Evolutionary conservation across 2,888 invertebrate genomes (phyloP), one percentile per base, ranked within the genome.

Genomic region (Morpho achilles): DNA sequence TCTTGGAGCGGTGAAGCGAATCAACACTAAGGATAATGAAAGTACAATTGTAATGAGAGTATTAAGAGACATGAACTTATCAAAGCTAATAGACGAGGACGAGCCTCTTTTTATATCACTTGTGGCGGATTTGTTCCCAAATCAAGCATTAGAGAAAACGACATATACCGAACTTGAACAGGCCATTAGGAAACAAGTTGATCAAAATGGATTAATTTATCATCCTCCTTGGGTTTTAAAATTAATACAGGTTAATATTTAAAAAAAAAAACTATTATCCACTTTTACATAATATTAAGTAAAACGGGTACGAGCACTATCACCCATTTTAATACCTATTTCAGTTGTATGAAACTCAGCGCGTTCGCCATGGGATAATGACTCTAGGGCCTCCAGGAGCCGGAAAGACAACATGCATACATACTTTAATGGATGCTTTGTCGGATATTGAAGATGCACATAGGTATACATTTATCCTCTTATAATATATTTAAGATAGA

Each of bases 41-140:
- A 96, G 97, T 74, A 98, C 97, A 9, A 98, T 98, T 67, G 98
- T 99, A 9, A 99, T 99, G 98, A 91, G 98, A 72, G 98, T 98
- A 8, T 88, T 99, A n/a, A 91, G 98, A 67, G 98, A 99, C 79
- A 99, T 99, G 99, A 99, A 99, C 91, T 91, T 99, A 16, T 98
- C 98, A 4, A 99, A 99, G 84, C 89, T 99, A 53, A 98, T 98
- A 68, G 98, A 99, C 76, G 98, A 99, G 82, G 99, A 99, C 78
- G 99, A 99, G 76, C 98, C 99, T 0, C 91, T 99, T n/a, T 99
- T 99, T 79, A 96, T 98, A 85, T 98, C 98, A 0, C 88, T 99
- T 47, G 98, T 99, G 32, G 96, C 98, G 42, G 99, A 99, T 89
- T 88, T 99, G 70, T 99, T 99, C 84, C 99, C 99, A 0, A 98